These are phyloP conservation scores for Xerus inauris DNA, from an alignment of 2,113 vertebrate species.

Conservation along the genomic window DNA sequence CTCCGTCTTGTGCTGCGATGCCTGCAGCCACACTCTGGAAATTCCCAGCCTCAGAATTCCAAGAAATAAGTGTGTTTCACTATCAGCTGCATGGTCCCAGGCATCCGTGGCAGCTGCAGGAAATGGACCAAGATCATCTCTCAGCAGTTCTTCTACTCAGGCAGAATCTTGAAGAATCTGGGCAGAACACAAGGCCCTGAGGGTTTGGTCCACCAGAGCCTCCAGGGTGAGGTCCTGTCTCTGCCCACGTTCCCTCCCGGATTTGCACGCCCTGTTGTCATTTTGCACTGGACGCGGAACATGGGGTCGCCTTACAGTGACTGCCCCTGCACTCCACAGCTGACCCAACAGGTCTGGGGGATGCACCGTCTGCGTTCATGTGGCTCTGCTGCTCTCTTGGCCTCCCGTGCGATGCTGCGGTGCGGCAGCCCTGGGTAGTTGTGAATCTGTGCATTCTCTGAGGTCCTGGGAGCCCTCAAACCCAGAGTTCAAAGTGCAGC, in stretches of 20 bases:
- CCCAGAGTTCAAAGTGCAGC: not conserved
- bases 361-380: rapidly evolving
- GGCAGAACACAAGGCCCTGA: too few species aligned
- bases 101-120: not conserved
- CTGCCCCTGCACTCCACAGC: too few species aligned
- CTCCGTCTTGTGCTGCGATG: not conserved
- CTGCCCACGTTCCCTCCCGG: rapidly evolving
- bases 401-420: rapidly evolving
- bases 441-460: rapidly evolving
- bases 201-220: too few species aligned
- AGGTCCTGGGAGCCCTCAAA: not conserved
- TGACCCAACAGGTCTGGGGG: rapidly evolving
- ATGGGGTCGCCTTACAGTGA: rapidly evolving
- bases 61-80: too few species aligned
- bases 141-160: not conserved
- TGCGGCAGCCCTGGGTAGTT: rapidly evolving
- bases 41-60: not conserved
- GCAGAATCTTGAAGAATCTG: too few species aligned
- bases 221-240: not conserved
- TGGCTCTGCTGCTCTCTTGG: rapidly evolving
- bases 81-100: too few species aligned
- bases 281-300: not conserved
- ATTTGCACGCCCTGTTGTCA: too few species aligned
- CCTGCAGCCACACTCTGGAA: not conserved
- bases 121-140: not conserved